Evolutionary conservation across 2,888 invertebrate genomes (phyloP).

Genomic region (Neoscelio sp.): DNA sequence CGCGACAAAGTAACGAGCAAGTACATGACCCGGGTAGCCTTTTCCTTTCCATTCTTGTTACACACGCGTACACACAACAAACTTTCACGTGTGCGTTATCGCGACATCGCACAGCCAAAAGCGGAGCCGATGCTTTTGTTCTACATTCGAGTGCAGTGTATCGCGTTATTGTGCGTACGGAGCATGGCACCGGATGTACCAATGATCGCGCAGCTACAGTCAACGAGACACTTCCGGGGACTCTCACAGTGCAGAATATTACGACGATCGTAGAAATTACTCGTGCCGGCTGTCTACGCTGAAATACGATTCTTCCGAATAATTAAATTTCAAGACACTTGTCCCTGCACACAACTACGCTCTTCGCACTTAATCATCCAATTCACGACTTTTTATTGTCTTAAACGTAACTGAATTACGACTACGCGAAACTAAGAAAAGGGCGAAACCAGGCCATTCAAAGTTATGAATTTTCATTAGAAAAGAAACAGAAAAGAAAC

Average conservation of each 20-base stretch:
- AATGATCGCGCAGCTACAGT: conserved; percentile 80
- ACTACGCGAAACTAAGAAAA: too few species aligned
- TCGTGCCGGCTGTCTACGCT: conserved; percentile 52
- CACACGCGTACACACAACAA: conserved; percentile 20
- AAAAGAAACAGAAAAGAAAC: too few species aligned
- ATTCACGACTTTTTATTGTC: conserved; percentile 4
- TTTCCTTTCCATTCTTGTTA: conserved; percentile 12
- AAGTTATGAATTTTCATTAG: too few species aligned
- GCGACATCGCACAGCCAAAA: conserved; percentile 48
- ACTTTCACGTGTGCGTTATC: conserved; percentile 31
- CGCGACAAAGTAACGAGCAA: conserved; percentile 51
- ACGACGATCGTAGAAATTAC: conserved; percentile 80
- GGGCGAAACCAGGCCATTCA: too few species aligned
- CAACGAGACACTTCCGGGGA: conserved; percentile 82
- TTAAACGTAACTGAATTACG: too few species aligned
- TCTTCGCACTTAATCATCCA: conserved; percentile 36
- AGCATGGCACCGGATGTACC: conserved; percentile 81
- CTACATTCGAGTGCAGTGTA: conserved; percentile 76
- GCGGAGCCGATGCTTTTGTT: conserved; percentile 71
- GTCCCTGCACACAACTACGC: background rate
- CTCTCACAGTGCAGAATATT: conserved; percentile 74
- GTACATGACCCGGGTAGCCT: conserved; percentile 43
- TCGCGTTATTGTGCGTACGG: conserved; percentile 77
- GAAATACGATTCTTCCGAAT: conserved; percentile 50
- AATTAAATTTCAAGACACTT: conserved; percentile 58